phyloP scores from a whole-genome alignment of 2,113 vertebrate species.

The Vireo altiloquus region DNA sequence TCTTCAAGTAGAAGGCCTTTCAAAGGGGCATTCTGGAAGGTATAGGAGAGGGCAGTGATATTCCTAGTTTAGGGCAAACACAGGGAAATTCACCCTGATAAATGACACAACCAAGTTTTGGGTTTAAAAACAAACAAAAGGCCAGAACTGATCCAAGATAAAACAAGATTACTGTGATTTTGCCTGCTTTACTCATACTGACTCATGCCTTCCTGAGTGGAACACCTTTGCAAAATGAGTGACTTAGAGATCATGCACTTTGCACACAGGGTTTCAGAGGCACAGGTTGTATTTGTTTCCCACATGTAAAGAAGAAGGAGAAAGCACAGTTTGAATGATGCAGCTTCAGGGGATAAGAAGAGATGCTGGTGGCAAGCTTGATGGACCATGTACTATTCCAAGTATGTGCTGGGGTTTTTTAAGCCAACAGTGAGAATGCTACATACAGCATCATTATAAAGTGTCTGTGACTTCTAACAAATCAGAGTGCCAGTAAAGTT shows the following conservation, averaged over 20 bases:
- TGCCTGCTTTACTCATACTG: neutral
- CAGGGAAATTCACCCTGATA: neutral
- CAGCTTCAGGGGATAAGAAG: neutral
- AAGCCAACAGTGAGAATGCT: neutral
- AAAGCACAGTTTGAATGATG: neutral
- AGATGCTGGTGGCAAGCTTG: neutral
- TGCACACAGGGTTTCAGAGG: neutral
- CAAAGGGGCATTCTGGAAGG: neutral
- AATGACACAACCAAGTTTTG: neutral
- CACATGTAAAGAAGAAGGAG: neutral
- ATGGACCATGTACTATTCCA: neutral
- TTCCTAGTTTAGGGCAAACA: neutral
- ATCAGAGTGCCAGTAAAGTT: neutral
- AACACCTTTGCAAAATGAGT: neutral
- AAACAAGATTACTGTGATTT: neutral
- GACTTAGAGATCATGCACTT: neutral
- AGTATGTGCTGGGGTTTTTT: accelerated
- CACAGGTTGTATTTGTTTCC: neutral
- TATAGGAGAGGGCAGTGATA: neutral
- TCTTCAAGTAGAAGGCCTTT: neutral
- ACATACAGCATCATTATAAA: neutral
- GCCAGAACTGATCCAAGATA: neutral
- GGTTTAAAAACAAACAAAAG: neutral
- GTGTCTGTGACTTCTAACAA: neutral
- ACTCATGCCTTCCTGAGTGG: neutral